phyloP scores from a whole-genome alignment of 2,113 vertebrate species.

The Oceanodroma tethys region DNA sequence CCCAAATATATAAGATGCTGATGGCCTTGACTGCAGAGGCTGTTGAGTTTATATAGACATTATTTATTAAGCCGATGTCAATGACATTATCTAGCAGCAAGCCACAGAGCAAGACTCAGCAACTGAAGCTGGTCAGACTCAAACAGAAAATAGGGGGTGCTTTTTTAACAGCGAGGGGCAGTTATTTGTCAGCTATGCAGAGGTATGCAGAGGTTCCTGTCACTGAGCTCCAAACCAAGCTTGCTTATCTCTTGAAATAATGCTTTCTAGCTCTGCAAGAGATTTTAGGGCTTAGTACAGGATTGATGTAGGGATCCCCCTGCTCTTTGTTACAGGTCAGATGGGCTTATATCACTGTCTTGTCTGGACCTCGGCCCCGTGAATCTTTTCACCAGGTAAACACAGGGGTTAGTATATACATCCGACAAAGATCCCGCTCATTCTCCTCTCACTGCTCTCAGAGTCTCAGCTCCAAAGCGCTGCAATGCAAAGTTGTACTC shows the following conservation, averaged over 20 bases:
- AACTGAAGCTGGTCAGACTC: neutral
- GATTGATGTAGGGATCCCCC: neutral
- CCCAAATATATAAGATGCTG: neutral
- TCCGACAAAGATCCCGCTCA: neutral
- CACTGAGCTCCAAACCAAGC: neutral
- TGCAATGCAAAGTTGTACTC: neutral
- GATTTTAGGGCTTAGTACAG: neutral
- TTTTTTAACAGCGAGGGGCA: neutral
- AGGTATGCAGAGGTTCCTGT: neutral
- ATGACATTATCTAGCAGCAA: neutral
- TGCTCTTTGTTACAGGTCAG: neutral
- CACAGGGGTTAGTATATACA: neutral
- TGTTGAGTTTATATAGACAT: neutral
- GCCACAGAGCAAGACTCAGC: neutral
- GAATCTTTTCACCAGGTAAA: neutral
- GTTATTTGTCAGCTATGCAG: neutral
- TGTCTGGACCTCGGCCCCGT: accelerated
- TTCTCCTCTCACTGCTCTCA: neutral
- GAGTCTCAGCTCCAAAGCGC: neutral
- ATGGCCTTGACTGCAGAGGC: neutral
- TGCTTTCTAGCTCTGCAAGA: neutral
- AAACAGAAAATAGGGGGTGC: neutral
- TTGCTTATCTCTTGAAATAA: neutral
- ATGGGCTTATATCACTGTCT: neutral
- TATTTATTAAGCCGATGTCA: neutral